Base-by-base conservation (phyloP, 2,113 vertebrate genomes). In the Monopterus albus region DNA sequence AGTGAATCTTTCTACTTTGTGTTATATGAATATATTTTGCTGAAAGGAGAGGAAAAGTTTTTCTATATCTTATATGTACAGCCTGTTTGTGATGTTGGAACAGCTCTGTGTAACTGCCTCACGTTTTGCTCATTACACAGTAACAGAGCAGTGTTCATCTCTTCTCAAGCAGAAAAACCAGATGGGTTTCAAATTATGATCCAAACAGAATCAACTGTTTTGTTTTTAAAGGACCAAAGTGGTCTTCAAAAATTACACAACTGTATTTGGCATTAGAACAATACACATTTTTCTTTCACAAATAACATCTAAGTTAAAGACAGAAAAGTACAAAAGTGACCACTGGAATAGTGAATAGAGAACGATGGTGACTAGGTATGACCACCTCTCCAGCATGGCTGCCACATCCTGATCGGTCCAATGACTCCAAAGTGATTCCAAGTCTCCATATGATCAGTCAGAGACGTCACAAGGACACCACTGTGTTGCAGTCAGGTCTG, bases 81-180 rank as follows among this genome's bases (percentile, higher is more conserved):
- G 56, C 31, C 43, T 25, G 51, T 77, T 85, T 74, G 36, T 72
- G 70, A 64, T 63, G 61, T 17, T 50, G 40, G 75, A 82, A 77
- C 72, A 45, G 60, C 55, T 38, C 40, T 18, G n/a, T n/a, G n/a
- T n/a, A 3, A 25, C 12, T 4, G 2, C 20, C 45, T 69, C 36
- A 38, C 43, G 43, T 73, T 18, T 45, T 64, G 74, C 64, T 85
- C 63, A 79, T 90, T 88, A 89, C 84, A 85, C 82, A 87, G 88
- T 88, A 89, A 90, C 74, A 74, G 73, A 84, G 85, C 79, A 62
- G 31, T 33, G 39, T 69, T 50, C 61, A 10, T 20, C 39, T 2
- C 31, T 14, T 55, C 35, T 58, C 42, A 36, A 67, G 47, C 50
- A 47, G 2, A 14, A 69, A 72, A 63, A 51, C 46, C 38, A 63